Evolutionary conservation across 2,888 invertebrate species (phyloP), one percentile per base, ranked within the genome.

Genomic region (Tubulanus polymorphus): DNA sequence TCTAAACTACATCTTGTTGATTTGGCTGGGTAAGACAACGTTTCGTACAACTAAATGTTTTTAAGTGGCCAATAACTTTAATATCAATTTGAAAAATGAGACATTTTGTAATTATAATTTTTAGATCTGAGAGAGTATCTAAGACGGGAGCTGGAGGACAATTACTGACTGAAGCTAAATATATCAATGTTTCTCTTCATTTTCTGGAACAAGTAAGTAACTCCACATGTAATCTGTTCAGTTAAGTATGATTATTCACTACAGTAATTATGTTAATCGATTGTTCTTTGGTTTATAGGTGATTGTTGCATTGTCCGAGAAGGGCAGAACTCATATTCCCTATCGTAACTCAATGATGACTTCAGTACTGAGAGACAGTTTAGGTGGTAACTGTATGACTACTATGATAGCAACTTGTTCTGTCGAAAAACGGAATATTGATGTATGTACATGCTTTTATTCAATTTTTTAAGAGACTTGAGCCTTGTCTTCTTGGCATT

Each of bases 311-410:
- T 60, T 79, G 41, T 68, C 75, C n/a, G 79, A 80, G 52, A 76
- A 74, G 62, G 69, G 63, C 41, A 61, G 78, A 18, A 65, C 67
- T 46, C 79, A 79, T 63, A 74, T 79, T 35, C 79, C 79, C 1
- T 79, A 79, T 63, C 63, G 79, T 29, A 80, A 79, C 65, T 78
- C 78, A 10, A 75, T 79, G 76, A 76, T 79, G 78, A 80, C 79
- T 5, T 79, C 79, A 1, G 78, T 79, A 41, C 61, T 80, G 55
- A 60, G 78, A 49, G 79, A 80, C 68, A 78, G 78, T 62, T 66
- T 80, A 6, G 79, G 79, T 5, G 79, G 79, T 2, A 80, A 79
- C 67, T 79, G 79, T 60, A 78, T 80, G 78, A 80, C 79, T 3
- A 76, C 78, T 18, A 79, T 79, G 79, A 79, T 79, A 41, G 79